Conservation (phyloP, 2,797 vertebrate genomes). For the Chromis chromis region DNA sequence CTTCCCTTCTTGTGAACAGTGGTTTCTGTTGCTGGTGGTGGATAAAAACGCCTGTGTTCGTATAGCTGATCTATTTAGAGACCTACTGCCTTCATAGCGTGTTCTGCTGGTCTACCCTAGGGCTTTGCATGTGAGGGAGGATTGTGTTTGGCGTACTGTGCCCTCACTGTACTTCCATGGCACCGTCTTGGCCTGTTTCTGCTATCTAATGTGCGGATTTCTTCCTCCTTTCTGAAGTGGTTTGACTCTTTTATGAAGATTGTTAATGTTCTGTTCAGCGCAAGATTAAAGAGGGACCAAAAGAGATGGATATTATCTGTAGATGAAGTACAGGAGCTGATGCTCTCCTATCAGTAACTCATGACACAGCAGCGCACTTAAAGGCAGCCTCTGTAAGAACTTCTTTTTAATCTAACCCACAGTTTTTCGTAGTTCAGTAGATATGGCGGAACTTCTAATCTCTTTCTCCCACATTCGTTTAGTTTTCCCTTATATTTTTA, state of each 20-base stretch:
- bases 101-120: slow-evolving; percentile 35
- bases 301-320: slow-evolving; percentile 50
- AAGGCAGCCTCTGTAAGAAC: slow-evolving; percentile 26
- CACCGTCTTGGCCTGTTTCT: slow-evolving; percentile 50
- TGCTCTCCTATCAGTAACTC: slow-evolving; percentile 51
- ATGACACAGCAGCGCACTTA: slow-evolving; percentile 39
- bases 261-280: slow-evolving; percentile 69
- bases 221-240: slow-evolving; percentile 30
- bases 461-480: slow-evolving; percentile 25
- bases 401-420: slow-evolving; percentile 46
- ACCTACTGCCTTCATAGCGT: slow-evolving; percentile 29
- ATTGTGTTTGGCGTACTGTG: slow-evolving; percentile 62
- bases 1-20: slow-evolving; percentile 52
- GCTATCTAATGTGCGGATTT: slow-evolving; percentile 32
- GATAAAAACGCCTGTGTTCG: slow-evolving; percentile 50
- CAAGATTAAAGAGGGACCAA: slow-evolving; percentile 57
- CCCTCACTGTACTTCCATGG: slow-evolving; percentile 48
- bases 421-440: slow-evolving; percentile 36
- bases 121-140: slow-evolving; percentile 54
- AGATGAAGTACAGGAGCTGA: slow-evolving; percentile 56
- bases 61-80: slow-evolving; percentile 46
- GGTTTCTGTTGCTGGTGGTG: slow-evolving; percentile 49
- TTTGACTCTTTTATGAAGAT: slow-evolving; percentile 27
- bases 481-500: slow-evolving; percentile 16
- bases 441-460: slow-evolving; percentile 33